phyloP scores from a whole-genome alignment of 2,797 vertebrate genomes.

The Vultur gryphus region DNA sequence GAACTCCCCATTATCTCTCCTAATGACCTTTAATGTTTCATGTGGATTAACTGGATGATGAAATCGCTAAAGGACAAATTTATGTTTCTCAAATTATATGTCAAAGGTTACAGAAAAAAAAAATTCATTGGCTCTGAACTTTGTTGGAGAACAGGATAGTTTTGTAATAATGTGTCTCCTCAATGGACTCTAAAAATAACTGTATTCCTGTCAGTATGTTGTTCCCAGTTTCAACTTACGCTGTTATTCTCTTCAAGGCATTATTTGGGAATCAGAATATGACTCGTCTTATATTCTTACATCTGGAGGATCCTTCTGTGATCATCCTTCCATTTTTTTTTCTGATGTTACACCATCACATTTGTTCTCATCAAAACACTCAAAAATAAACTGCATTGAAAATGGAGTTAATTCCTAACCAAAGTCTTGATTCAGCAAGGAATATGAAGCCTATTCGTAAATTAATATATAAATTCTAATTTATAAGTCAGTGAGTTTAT shows the following conservation, averaged over 20 bases:
- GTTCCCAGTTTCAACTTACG: neutral
- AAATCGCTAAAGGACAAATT: neutral
- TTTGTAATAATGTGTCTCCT: neutral
- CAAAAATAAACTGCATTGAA: neutral
- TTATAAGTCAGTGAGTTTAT: neutral
- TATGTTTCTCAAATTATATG: neutral
- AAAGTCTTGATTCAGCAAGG: neutral
- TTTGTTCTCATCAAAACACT: neutral
- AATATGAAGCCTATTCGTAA: neutral
- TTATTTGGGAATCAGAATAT: neutral
- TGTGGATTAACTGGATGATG: neutral
- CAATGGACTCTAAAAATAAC: neutral
- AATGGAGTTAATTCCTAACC: neutral
- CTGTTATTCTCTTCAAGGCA: neutral
- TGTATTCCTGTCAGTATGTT: neutral
- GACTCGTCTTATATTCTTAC: neutral
- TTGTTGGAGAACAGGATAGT: neutral
- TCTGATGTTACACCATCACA: neutral
- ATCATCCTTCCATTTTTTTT: neutral
- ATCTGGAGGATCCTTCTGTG: neutral
- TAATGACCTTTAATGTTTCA: neutral
- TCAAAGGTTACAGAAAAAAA: neutral
- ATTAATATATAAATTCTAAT: neutral
- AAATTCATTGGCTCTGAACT: neutral
- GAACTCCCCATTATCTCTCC: neutral